A percentile compares a stretch with the other conserved stretches of the same genome.
phyloP scores from a whole-genome alignment of 2,113 vertebrate genomes.

The Entelurus aequoreus region DNA sequence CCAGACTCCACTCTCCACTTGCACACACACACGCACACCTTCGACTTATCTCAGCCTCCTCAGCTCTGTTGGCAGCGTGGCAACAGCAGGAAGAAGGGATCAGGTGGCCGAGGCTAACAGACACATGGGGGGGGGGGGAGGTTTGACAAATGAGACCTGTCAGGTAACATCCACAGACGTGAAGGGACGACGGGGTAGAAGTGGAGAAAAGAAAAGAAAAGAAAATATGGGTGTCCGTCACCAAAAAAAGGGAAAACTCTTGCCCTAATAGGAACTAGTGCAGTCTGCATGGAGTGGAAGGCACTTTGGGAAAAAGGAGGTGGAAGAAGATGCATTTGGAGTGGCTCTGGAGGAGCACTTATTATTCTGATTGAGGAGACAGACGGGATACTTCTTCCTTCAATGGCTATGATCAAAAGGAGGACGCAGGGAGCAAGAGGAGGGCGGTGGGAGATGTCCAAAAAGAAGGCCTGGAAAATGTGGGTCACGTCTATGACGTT shows the following conservation, averaged over 20 bases:
- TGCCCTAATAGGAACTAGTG: not conserved
- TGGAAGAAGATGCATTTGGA: not conserved
- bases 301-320: constrained; percentile 1
- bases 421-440: not conserved
- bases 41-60: not conserved
- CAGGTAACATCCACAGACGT: constrained; percentile 11
- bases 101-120: constrained; percentile 10
- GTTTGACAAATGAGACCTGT: constrained; percentile 10
- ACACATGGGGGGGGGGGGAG: not conserved
- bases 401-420: constrained; percentile 9
- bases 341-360: not conserved
- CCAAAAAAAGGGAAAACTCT: not conserved
- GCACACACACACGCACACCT: not conserved
- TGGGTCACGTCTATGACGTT: not conserved
- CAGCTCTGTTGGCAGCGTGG: not conserved
- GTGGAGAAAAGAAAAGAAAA: not conserved
- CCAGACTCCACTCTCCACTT: not conserved
- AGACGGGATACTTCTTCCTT: not conserved
- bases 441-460: not conserved
- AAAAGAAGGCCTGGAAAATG: not conserved
- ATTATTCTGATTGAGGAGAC: constrained; percentile 6
- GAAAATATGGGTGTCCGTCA: not conserved
- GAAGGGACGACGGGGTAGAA: not conserved
- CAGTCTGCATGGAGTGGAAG: not conserved
- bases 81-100: constrained; percentile 2